These are phyloP conservation scores for Spilogale gracilis DNA, from an alignment of 2,113 vertebrate species.

Conservation along the genomic window DNA sequence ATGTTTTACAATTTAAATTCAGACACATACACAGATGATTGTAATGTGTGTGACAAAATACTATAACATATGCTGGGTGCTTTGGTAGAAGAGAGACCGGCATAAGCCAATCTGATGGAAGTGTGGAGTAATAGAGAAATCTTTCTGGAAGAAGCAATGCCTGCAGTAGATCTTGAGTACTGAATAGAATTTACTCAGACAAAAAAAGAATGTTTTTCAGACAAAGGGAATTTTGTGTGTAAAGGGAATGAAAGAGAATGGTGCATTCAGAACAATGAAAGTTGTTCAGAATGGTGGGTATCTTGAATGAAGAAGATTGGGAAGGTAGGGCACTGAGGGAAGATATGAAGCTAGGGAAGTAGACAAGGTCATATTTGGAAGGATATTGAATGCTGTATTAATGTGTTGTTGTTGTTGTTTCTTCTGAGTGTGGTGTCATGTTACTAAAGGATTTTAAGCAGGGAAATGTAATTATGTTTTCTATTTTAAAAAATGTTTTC, in stretches of 20 bases:
- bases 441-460: neutral
- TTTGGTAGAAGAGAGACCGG: neutral
- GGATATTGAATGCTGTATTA: neutral
- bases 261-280: neutral
- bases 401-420: neutral
- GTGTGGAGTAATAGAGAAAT: neutral
- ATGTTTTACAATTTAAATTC: constrained; percentile 1
- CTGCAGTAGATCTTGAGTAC: neutral
- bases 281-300: neutral
- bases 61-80: neutral
- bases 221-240: neutral
- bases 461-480: neutral
- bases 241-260: neutral
- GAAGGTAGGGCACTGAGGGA: neutral
- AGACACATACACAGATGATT: neutral
- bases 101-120: neutral
- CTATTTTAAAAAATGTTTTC: neutral
- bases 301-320: neutral
- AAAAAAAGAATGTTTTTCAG: neutral
- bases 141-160: neutral
- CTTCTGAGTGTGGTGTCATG: neutral
- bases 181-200: neutral
- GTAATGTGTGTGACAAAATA: constrained; percentile 43
- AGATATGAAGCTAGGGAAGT: neutral
- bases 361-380: neutral